These are phyloP conservation scores for Brachyopa scutellaris DNA, from an alignment of 2,888 invertebrate genomes.

Conservation along the genomic window DNA sequence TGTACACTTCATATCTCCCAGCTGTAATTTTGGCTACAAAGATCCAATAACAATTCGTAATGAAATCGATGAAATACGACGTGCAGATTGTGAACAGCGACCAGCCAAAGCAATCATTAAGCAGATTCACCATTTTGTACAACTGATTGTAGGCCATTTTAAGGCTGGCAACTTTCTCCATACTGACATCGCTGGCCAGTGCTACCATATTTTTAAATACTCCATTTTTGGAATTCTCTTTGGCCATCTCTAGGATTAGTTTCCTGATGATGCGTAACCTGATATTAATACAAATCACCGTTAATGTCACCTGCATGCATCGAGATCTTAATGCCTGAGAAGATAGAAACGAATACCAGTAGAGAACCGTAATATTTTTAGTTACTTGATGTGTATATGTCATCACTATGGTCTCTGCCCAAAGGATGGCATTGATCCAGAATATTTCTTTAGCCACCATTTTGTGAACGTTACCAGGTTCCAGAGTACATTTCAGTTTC, in stretches of 20 bases:
- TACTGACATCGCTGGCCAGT: neutral
- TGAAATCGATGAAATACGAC: conserved; percentile 78
- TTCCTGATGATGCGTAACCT: conserved; percentile 28
- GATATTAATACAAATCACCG: conserved; percentile 56
- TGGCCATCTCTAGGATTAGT: neutral
- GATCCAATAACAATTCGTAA: conserved; percentile 79
- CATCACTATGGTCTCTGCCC: conserved; percentile 68
- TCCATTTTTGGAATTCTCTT: conserved; percentile 3
- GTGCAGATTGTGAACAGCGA: conserved; percentile 77
- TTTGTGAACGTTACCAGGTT: neutral
- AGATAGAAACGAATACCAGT: conserved; percentile 73
- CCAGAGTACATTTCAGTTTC: conserved; percentile 37
- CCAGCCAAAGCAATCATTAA: conserved; percentile 79
- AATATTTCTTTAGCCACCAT: conserved; percentile 45
- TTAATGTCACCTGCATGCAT: conserved; percentile 75
- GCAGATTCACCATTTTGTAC: conserved; percentile 74
- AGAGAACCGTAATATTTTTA: conserved; percentile 63
- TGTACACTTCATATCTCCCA: conserved; percentile 29
- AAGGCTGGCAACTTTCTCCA: conserved; percentile 75
- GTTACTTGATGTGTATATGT: conserved; percentile 66
- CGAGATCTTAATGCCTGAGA: conserved; percentile 76
- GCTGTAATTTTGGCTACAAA: conserved; percentile 67
- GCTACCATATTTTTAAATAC: neutral
- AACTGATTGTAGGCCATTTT: conserved; percentile 77
- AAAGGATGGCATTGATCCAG: conserved; percentile 61